Base-by-base conservation (phyloP, 1,140 invertebrate genomes). In the Parapsyche elsis region DNA sequence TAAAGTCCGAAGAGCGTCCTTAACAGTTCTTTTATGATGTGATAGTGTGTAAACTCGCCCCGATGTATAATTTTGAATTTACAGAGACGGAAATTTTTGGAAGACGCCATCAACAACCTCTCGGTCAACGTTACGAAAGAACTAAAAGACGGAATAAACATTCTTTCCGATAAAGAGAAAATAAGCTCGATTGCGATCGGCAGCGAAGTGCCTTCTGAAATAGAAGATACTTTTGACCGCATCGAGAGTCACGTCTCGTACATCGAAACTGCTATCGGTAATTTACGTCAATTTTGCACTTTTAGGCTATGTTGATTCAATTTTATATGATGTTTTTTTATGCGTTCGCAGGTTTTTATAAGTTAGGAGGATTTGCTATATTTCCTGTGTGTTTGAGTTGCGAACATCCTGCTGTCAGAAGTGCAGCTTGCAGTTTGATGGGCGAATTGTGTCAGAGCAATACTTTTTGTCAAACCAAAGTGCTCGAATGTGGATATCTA, bases 391-490 rank as follows among this genome's bases (percentile, higher is more conserved):
- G 94, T 84, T 86, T 95, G 23, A 90, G 91, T 80, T 92, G 91
- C 74, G 86, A 90, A 2, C 91, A 93, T 81, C 85, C 88, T 0
- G 89, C 90, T 10, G 88, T 96, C 0, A 89, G 94, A 30, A 90
- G 90, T 84, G 87, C 87, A 74, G 91, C 91, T 21, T 92, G 92
- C n/a, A 90, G 92, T 81, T 85, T 95, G 12, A 87, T 96, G 16
- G 94, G 92, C 0, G 92, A 92, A 83, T 83, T 95, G 19, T 92
- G 92, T 64, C 95, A 96, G 87, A 95, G 95, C 87, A 95, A 96
- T 87, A 92, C 92, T 0, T 93, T 91, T 84, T 95, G 93, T 85
- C 95, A 96, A 85, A 85, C 90, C 45, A 90, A 86, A 45, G 89
- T 92, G 16, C 80, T 95, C 0, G 90, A 94, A 83, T 89, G 89